Evolutionary conservation across 2,888 invertebrate species (phyloP), one percentile per base, ranked within the genome.

Genomic region (Pristionchus maxplancki): DNA sequence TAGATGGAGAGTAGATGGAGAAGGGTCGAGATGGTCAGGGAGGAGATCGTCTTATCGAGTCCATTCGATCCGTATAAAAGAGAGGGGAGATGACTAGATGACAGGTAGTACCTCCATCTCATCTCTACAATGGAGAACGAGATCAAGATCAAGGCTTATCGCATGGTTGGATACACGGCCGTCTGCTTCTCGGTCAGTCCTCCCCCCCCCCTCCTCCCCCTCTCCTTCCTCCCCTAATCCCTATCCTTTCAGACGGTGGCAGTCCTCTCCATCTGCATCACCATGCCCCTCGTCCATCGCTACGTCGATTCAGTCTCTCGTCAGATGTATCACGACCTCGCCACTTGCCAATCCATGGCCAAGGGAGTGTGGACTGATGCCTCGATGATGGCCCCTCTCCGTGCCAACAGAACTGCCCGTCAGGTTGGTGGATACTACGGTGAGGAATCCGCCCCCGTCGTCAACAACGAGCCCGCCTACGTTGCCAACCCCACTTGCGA

Each of bases 401-500:
- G 48, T 48, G 48, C 62, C 83, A 88, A 88, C 82, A 83, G 88
- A 53, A 88, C 88, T 67, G 88, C 88, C 64, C 88, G 88, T 67
- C 81, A 83, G 67, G 34, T 83, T 44, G 88, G 81, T 34, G 37
- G 62, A 58, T 50, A 88, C 62, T 88, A 50, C 20, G 40, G 44
- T 15, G 87, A 48, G 50, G 87, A 67, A 20, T 64, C 85, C 44
- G 64, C 62, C 85, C 67, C 71, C 37, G 62, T 37, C 50, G 34
- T 58, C 74, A 74, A 87, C 87, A 40, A 37, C 28, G 74, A 53
- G 37, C 74, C 87, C n/a, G 20, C 71, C 17, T 88, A 88, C 81
- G 31, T n/a, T 13, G 82, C 78, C 48, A 88, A 87, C 17, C 88
- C 86, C 34, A 87, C 87, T 58, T 92, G 92, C 89, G 90, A 92